Conservation (phyloP, 2,113 vertebrate genomes). For the Oreochromis niloticus region DNA sequence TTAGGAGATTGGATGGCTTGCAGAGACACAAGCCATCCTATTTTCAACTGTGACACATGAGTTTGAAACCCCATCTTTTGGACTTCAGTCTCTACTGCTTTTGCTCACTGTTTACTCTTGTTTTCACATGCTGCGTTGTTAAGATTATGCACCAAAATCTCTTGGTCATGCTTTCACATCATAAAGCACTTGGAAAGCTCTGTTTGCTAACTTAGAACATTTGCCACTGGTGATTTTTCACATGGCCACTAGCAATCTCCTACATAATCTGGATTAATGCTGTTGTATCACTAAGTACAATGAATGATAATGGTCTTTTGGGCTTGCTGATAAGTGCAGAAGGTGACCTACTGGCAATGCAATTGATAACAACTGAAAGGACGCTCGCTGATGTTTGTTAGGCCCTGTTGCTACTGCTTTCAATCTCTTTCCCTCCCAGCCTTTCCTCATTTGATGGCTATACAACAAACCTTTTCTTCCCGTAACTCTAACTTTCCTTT, state of each 20-base stretch:
- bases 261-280: neutral
- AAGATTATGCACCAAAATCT: neutral
- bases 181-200: neutral
- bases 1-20: neutral
- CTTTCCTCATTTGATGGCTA: accelerated
- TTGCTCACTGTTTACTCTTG: neutral
- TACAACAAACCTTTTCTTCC: neutral
- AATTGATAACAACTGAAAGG: neutral
- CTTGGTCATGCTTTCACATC: neutral
- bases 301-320: neutral
- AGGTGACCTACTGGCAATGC: neutral
- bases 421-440: neutral
- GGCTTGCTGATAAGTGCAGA: neutral
- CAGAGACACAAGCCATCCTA: neutral
- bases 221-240: neutral
- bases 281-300: neutral
- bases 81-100: neutral
- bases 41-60: neutral
- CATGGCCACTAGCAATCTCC: neutral
- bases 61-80: neutral
- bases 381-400: neutral
- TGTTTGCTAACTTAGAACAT: neutral
- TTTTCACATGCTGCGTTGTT: neutral
- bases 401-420: neutral
- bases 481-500: neutral